These are phyloP conservation scores for Petroica traversi DNA, from an alignment of 2,113 vertebrate genomes.

Conservation along the genomic window DNA sequence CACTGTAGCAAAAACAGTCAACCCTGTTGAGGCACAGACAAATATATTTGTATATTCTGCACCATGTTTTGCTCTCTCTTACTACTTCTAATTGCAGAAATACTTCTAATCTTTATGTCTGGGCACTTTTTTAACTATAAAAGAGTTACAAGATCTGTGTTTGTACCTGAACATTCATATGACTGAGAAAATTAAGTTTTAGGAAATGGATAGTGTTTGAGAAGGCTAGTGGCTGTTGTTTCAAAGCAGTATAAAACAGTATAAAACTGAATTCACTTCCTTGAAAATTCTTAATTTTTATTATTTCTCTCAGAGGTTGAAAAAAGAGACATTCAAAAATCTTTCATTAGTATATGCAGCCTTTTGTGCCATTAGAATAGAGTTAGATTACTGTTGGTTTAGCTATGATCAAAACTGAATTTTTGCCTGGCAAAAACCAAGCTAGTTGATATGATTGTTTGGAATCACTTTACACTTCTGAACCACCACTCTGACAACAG, in stretches of 20 bases:
- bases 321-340: background rate
- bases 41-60: background rate
- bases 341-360: background rate
- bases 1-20: background rate
- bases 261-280: background rate
- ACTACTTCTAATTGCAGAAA: background rate
- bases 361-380: background rate
- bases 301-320: background rate
- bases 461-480: background rate
- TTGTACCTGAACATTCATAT: background rate
- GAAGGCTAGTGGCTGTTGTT: background rate
- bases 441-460: background rate
- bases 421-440: background rate
- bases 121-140: background rate
- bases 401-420: background rate
- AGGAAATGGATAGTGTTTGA: background rate
- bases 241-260: background rate
- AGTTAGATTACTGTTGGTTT: background rate
- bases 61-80: background rate
- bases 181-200: background rate
- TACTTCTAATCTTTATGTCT: background rate
- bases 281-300: background rate
- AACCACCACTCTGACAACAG: background rate
- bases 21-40: background rate
- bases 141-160: background rate